Evolutionary conservation across 2,888 invertebrate species (phyloP).

Genomic region (Pollenia amentaria): DNA sequence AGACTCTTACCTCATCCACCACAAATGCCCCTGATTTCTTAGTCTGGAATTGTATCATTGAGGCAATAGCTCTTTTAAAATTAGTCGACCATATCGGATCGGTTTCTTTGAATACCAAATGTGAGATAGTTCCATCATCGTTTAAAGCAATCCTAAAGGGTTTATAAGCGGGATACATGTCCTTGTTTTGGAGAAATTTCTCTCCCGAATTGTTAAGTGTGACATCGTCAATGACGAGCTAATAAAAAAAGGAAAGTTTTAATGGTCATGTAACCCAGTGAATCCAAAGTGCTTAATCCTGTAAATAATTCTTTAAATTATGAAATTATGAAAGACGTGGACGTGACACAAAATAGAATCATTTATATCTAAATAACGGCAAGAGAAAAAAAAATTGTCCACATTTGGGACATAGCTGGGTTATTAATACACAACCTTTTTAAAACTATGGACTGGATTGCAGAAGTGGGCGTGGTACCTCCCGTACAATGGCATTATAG

Average conservation of each 20-base stretch:
- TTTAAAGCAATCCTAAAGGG: slow-evolving; percentile 83
- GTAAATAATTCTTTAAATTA: neutral
- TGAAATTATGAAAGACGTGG: too few species aligned
- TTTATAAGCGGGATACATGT: slow-evolving; percentile 84
- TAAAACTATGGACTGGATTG: too few species aligned
- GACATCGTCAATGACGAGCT: slow-evolving; percentile 84
- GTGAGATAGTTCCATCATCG: slow-evolving; percentile 82
- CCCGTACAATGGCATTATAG: too few species aligned
- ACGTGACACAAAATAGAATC: too few species aligned
- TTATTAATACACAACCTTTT: too few species aligned
- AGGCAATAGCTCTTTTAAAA: slow-evolving; percentile 88
- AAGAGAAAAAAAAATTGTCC: too few species aligned
- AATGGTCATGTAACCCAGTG: neutral
- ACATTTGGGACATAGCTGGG: too few species aligned
- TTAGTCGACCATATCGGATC: slow-evolving; percentile 89
- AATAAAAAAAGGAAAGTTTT: slow-evolving; percentile 4
- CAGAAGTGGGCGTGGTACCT: too few species aligned
- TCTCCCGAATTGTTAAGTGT: slow-evolving; percentile 84
- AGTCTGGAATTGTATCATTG: slow-evolving; percentile 87
- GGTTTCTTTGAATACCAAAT: slow-evolving; percentile 83
- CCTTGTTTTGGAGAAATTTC: slow-evolving; percentile 84
- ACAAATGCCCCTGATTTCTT: slow-evolving; percentile 84
- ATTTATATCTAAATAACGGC: too few species aligned
- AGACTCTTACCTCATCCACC: slow-evolving; percentile 82
- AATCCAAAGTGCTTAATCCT: too few species aligned